phyloP scores from a whole-genome alignment of 2,113 vertebrate genomes.

The Macrotus californicus region DNA sequence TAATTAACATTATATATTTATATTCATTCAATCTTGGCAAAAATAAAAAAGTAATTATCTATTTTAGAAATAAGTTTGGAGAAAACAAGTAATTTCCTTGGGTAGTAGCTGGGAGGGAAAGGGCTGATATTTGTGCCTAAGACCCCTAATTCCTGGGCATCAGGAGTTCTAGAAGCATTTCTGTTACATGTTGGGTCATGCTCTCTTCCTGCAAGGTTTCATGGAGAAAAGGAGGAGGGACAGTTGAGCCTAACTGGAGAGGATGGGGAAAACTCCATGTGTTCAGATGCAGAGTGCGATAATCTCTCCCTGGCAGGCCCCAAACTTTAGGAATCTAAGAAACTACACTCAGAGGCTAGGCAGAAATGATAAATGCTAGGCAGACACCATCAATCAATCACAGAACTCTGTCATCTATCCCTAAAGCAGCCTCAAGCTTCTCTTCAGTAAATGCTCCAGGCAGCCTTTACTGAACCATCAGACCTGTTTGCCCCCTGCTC shows the following conservation, averaged over 20 bases:
- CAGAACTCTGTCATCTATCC: background rate
- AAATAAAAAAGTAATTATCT: background rate
- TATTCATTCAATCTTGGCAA: conserved; percentile 44
- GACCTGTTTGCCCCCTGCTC: background rate
- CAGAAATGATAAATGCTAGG: background rate
- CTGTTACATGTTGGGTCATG: background rate
- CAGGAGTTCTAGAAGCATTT: background rate
- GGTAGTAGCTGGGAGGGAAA: background rate
- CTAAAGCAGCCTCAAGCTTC: background rate
- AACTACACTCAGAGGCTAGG: background rate
- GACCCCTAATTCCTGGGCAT: background rate
- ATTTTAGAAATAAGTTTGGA: background rate
- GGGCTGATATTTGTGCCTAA: background rate
- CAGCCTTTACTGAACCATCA: background rate
- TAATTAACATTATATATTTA: conserved; percentile 13
- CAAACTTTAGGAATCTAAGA: background rate
- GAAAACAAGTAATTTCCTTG: background rate
- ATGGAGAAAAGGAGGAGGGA: background rate
- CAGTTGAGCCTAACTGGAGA: background rate
- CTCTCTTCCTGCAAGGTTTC: background rate
- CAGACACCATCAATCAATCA: background rate
- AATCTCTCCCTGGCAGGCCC: background rate
- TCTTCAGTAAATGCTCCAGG: background rate
- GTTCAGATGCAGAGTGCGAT: background rate
- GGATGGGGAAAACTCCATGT: background rate